These are phyloP conservation scores for Magallana nippona DNA, from an alignment of 2,888 invertebrate species.

Conservation along the genomic window DNA sequence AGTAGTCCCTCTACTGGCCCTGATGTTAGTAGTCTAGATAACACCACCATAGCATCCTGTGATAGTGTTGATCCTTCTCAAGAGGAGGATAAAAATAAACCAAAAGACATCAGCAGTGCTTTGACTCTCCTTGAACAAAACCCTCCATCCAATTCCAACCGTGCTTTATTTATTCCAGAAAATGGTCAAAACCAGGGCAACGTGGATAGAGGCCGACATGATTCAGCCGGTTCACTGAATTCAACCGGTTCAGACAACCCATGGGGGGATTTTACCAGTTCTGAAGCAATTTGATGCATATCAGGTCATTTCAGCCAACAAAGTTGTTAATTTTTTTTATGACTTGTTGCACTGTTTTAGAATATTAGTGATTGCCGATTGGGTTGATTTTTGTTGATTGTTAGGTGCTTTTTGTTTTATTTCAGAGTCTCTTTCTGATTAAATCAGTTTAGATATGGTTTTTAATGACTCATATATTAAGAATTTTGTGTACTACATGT, in stretches of 20 bases:
- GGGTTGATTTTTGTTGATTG: too few species aligned
- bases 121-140: conserved; percentile 13
- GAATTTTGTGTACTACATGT: background rate
- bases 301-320: background rate
- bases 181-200: conserved; percentile 9
- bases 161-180: conserved; percentile 25
- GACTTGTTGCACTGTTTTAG: too few species aligned
- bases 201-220: conserved; percentile 6
- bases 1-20: conserved; percentile 7
- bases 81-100: conserved; percentile 36
- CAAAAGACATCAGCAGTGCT: conserved; percentile 35
- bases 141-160: conserved; percentile 6
- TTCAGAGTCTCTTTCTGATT: too few species aligned
- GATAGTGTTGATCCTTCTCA: conserved; percentile 47
- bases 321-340: background rate
- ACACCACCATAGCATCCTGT: conserved; percentile 49
- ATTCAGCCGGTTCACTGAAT: conserved; percentile 43
- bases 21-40: conserved; percentile 47
- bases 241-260: conserved; percentile 44
- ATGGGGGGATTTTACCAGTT: conserved; percentile 45
- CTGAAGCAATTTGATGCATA: conserved; percentile 33
- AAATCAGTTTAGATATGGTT: too few species aligned
- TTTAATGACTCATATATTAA: too few species aligned
- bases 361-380: too few species aligned
- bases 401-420: too few species aligned